phyloP scores from a whole-genome alignment of 2,797 vertebrate genomes.

The Monodelphis domestica region DNA sequence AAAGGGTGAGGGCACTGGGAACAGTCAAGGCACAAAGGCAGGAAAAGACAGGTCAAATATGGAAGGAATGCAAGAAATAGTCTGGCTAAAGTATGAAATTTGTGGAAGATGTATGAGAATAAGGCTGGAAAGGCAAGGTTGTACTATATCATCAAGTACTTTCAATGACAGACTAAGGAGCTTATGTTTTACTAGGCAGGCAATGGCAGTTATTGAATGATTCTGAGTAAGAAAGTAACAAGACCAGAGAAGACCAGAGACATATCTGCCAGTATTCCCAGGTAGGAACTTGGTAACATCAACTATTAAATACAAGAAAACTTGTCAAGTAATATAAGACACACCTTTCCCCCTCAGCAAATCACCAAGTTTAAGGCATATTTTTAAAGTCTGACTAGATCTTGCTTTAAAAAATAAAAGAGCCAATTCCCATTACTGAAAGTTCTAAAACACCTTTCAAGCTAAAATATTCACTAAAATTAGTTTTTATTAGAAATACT shows the following conservation, averaged over 20 bases:
- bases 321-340: slow-evolving; percentile 46
- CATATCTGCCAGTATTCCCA: background rate
- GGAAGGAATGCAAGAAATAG: background rate
- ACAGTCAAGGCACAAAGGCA: background rate
- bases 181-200: background rate
- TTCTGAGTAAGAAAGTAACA: background rate
- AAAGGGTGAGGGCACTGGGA: background rate
- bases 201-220: background rate
- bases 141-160: background rate
- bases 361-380: slow-evolving; percentile 1
- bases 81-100: background rate
- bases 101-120: background rate
- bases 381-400: slow-evolving; percentile 42
- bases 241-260: background rate
- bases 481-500: slow-evolving; percentile 49
- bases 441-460: slow-evolving; percentile 30
- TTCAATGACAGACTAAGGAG: background rate
- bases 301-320: slow-evolving; percentile 38
- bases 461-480: slow-evolving; percentile 35
- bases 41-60: background rate
- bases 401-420: slow-evolving; percentile 33
- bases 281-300: slow-evolving; percentile 19
- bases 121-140: background rate
- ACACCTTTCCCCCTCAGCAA: slow-evolving; percentile 48
- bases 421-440: slow-evolving; percentile 21